Evolutionary conservation across 2,113 vertebrate genomes (phyloP).

Genomic region (Gracilinanus agilis): DNA sequence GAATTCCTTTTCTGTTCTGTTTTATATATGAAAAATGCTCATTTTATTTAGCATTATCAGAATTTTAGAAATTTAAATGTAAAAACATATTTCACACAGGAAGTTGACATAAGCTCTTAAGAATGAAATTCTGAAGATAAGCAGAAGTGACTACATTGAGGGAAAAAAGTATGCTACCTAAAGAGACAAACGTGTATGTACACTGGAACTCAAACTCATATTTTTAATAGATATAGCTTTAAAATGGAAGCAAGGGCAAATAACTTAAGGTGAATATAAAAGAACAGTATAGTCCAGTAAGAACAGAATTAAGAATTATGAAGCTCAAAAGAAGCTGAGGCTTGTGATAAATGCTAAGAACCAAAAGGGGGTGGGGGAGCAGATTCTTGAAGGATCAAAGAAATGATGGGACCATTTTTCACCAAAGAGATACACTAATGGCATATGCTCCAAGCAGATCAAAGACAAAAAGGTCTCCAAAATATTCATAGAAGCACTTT

Average conservation of each 20-base stretch:
- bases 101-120: neutral
- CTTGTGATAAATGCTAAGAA: neutral
- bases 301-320: neutral
- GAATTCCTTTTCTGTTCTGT: neutral
- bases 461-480: neutral
- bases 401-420: neutral
- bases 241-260: too few species aligned
- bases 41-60: neutral
- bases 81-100: neutral
- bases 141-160: neutral
- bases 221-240: neutral
- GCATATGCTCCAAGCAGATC: neutral
- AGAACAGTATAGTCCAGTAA: neutral
- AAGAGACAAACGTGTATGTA: neutral
- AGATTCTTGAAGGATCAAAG: neutral
- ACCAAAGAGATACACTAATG: neutral
- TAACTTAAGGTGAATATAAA: neutral
- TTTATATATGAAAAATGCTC: neutral
- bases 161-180: neutral
- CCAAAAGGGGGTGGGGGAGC: neutral
- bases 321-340: neutral
- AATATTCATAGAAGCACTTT: neutral
- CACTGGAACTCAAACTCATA: neutral
- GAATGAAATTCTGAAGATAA: neutral
- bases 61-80: neutral